Evolutionary conservation across 2,113 vertebrate genomes (phyloP).

Genomic region (Mastomys natalensis): DNA sequence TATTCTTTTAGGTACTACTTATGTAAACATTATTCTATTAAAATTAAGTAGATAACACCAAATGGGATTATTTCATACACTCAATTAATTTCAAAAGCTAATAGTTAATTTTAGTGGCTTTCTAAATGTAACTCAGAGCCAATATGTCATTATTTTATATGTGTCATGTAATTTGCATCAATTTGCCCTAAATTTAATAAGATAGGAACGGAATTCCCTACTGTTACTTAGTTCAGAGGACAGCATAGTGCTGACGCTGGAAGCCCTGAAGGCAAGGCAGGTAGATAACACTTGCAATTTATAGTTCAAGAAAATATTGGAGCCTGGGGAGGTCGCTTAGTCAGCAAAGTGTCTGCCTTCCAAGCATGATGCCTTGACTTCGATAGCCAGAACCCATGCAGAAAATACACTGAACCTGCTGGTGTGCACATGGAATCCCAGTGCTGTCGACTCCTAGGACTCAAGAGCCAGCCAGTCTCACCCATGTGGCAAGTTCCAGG

Average conservation of each 20-base stretch:
- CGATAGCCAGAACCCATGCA: not conserved
- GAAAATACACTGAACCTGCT: not conserved
- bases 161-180: constrained; percentile 16
- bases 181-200: constrained; percentile 47
- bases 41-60: constrained; percentile 44
- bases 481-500: not conserved
- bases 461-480: not conserved
- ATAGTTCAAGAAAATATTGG: constrained; percentile 32
- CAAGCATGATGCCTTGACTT: not conserved
- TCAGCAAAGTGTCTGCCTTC: not conserved
- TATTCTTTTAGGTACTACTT: constrained; percentile 44
- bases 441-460: too few relatives aligned
- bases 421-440: too few relatives aligned
- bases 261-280: not conserved
- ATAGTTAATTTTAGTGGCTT: constrained; percentile 54
- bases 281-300: not conserved
- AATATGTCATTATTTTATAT: not conserved
- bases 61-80: constrained; percentile 27
- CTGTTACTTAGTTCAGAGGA: constrained; percentile 27
- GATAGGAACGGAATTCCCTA: constrained; percentile 25
- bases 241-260: not conserved
- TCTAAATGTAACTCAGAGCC: constrained; percentile 40
- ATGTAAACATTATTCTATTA: constrained; percentile 52
- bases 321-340: too few relatives aligned
- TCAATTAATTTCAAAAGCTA: constrained; percentile 50